phyloP scores from a whole-genome alignment of 1,140 invertebrate genomes.

The Drosophila lowei region DNA sequence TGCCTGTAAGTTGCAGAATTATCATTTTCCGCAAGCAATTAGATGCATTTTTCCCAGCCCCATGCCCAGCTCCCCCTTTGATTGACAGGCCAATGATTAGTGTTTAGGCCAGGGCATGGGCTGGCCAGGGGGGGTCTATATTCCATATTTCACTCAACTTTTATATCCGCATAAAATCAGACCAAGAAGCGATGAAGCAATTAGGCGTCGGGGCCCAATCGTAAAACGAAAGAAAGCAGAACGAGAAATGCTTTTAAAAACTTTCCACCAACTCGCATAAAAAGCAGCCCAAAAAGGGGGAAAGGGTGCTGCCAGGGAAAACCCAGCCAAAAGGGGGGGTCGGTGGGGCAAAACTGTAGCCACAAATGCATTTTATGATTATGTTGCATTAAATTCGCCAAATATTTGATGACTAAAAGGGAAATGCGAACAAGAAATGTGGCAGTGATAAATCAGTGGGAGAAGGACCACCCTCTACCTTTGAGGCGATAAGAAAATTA shows the following conservation, averaged over 20 bases:
- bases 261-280: slow-evolving; percentile 64
- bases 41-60: slow-evolving; percentile 2
- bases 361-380: slow-evolving; percentile 46
- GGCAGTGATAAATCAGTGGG: too few relatives aligned
- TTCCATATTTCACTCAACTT: slow-evolving; percentile 30
- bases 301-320: slow-evolving; percentile 20
- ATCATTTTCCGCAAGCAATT: slow-evolving; percentile 54
- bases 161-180: slow-evolving; percentile 60
- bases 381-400: slow-evolving; percentile 58
- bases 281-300: slow-evolving; percentile 35
- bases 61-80: not conserved
- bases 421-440: slow-evolving; percentile 25
- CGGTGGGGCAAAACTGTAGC: not conserved
- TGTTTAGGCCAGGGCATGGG: too few relatives aligned
- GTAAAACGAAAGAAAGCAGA: slow-evolving; percentile 27
- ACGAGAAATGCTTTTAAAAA: slow-evolving; percentile 56
- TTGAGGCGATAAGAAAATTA: too few relatives aligned
- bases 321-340: slow-evolving; percentile 24
- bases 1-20: slow-evolving; percentile 45
- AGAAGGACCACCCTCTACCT: too few relatives aligned
- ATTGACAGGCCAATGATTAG: slow-evolving; percentile 38
- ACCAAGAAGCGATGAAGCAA: slow-evolving; percentile 35
- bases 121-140: not conserved
- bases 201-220: slow-evolving; percentile 46
- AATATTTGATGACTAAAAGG: slow-evolving; percentile 25